These are phyloP conservation scores for Ernsta delagoae DNA, from an alignment of 2,888 invertebrate species.

Conservation along the genomic window DNA sequence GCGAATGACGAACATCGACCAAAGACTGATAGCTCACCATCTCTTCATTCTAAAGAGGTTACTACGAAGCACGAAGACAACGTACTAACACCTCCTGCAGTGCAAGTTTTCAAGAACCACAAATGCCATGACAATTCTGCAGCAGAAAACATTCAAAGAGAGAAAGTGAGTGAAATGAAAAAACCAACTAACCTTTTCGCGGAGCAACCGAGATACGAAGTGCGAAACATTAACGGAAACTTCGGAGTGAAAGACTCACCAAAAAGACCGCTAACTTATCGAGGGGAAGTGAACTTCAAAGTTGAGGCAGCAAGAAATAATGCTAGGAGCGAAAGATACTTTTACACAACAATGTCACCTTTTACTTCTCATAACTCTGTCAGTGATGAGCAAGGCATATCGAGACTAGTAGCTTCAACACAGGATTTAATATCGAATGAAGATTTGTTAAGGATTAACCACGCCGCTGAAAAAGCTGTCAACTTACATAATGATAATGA, in stretches of 20 bases:
- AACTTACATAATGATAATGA: slow-evolving; percentile 62
- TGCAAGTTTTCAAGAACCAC: slow-evolving; percentile 73
- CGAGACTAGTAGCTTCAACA: slow-evolving; percentile 83
- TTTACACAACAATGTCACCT: slow-evolving; percentile 58
- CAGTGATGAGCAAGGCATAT: slow-evolving; percentile 64
- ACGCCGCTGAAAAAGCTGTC: slow-evolving; percentile 67
- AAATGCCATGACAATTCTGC: slow-evolving; percentile 59
- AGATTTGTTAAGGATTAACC: slow-evolving; percentile 87
- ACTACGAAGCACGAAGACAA: slow-evolving; percentile 51
- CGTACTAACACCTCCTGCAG: slow-evolving; percentile 52
- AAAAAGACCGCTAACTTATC: slow-evolving; percentile 54
- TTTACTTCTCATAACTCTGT: slow-evolving; percentile 46
- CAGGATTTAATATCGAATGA: slow-evolving; percentile 86
- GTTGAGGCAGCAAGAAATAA: slow-evolving; percentile 60
- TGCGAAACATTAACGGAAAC: slow-evolving; percentile 57
- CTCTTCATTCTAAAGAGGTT: slow-evolving; percentile 57
- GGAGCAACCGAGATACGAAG: slow-evolving; percentile 54
- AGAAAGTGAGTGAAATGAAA: slow-evolving; percentile 51
- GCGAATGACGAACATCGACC: slow-evolving; percentile 13
- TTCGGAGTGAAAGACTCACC: slow-evolving; percentile 64
- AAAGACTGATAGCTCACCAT: slow-evolving; percentile 46
- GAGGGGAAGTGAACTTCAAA: slow-evolving; percentile 59
- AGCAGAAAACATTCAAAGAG: slow-evolving; percentile 46
- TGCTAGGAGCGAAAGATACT: slow-evolving; percentile 66
- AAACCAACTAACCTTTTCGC: slow-evolving; percentile 55